Evolutionary conservation across 2,888 invertebrate species (phyloP).

Genomic region (Rhopalosiphum nymphaeae): DNA sequence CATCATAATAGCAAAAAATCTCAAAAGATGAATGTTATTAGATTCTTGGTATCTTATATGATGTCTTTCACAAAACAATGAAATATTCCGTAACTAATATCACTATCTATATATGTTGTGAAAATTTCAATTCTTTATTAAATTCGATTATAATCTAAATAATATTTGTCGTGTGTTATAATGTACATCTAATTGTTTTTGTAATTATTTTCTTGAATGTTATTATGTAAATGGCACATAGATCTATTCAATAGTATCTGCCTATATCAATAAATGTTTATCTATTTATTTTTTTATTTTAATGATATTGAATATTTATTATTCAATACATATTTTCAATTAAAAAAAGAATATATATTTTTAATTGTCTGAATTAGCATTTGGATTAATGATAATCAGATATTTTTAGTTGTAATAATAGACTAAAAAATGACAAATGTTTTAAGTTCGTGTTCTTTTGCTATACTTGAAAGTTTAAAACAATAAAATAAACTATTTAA

Average conservation of each 20-base stretch:
- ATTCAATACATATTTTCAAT: neutral
- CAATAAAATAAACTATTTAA: neutral
- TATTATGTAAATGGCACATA: neutral
- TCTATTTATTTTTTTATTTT: neutral
- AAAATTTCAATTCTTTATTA: neutral
- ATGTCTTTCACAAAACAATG: slow-evolving; percentile 32
- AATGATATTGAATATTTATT: neutral
- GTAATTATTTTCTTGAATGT: slow-evolving; percentile 28
- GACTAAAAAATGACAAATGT: neutral
- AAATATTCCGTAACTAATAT: slow-evolving; percentile 29
- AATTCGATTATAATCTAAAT: slow-evolving; percentile 41
- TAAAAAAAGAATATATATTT: neutral
- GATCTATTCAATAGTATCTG: neutral
- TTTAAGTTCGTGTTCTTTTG: neutral
- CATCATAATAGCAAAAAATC: slow-evolving; percentile 21
- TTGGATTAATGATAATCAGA: neutral
- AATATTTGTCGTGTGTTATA: neutral
- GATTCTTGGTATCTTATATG: neutral
- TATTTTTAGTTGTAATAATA: neutral
- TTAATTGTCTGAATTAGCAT: neutral
- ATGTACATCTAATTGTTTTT: slow-evolving; percentile 22
- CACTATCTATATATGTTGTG: neutral
- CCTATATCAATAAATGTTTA: neutral
- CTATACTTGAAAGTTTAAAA: neutral
- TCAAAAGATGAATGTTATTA: slow-evolving; percentile 2